Conservation (phyloP, 2,888 invertebrate genomes). For the Cataglyphis cursor region DNA sequence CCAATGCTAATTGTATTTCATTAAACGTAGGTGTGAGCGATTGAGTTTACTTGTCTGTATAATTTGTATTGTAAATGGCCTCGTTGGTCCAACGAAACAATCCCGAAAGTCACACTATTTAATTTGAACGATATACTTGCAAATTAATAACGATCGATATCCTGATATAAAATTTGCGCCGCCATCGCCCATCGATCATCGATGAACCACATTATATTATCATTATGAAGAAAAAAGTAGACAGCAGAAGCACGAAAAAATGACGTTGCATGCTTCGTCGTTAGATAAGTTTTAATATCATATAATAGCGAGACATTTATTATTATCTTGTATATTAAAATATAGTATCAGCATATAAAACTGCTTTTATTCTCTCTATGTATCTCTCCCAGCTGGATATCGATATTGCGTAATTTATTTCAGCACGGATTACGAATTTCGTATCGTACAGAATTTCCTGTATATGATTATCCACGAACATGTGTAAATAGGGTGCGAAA, state of each 20-base stretch:
- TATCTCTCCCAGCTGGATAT: not conserved
- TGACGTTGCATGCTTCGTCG: not conserved
- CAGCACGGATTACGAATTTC: not conserved
- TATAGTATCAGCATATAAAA: not conserved
- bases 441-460: conserved; percentile 1
- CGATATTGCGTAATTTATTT: conserved; percentile 25
- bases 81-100: not conserved
- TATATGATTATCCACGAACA: not conserved
- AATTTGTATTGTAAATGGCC: conserved; percentile 44
- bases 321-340: not conserved
- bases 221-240: not conserved
- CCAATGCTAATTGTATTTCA: conserved; percentile 32
- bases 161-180: conserved; percentile 25
- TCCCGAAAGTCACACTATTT: conserved; percentile 38
- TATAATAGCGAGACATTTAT: not conserved
- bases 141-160: conserved; percentile 48
- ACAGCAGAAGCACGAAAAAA: not conserved
- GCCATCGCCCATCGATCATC: conserved; percentile 5
- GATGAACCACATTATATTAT: not conserved
- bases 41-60: conserved; percentile 31
- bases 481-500: not conserved
- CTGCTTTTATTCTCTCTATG: not conserved
- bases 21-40: conserved; percentile 31
- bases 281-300: not conserved
- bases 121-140: conserved; percentile 24